phyloP scores from a whole-genome alignment of 1,140 invertebrate species.

The Phortica variegata region DNA sequence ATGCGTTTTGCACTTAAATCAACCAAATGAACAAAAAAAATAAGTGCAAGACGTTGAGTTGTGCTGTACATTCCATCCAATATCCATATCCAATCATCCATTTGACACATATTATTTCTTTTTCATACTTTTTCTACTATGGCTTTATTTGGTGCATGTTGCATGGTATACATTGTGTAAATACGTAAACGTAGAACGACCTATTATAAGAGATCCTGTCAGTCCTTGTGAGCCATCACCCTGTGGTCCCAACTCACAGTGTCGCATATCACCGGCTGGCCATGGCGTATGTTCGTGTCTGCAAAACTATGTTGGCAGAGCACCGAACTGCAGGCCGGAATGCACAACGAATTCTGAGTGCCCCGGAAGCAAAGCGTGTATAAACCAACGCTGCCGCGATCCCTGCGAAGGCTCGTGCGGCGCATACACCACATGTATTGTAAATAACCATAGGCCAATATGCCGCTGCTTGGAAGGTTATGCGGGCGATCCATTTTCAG shows the following conservation, averaged over 20 bases:
- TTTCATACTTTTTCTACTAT: constrained; percentile 40
- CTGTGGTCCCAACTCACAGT: constrained; percentile 79
- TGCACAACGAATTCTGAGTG: constrained; percentile 77
- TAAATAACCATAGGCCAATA: constrained; percentile 73
- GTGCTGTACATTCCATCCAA: constrained; percentile 20
- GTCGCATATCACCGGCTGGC: constrained; percentile 65
- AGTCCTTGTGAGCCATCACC: constrained; percentile 75
- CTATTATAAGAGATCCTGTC: constrained; percentile 50
- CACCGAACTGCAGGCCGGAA: constrained; percentile 77
- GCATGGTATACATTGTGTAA: constrained; percentile 25
- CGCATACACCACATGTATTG: constrained; percentile 66
- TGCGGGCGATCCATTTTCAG: constrained; percentile 75
- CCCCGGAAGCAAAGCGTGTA: constrained; percentile 70
- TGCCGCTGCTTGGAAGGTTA: constrained; percentile 73
- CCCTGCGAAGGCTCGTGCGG: constrained; percentile 78
- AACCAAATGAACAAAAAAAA: too few relatives aligned
- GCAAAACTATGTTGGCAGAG: constrained; percentile 70
- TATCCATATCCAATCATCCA: constrained; percentile 12
- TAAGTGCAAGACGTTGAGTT: too few relatives aligned
- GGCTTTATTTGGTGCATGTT: constrained; percentile 45
- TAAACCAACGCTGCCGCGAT: constrained; percentile 72
- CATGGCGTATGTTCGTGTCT: constrained; percentile 75
- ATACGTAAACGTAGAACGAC: constrained; percentile 53
- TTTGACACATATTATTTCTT: constrained; percentile 20
- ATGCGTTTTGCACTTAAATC: too few relatives aligned